phyloP scores from a whole-genome alignment of 2,113 vertebrate genomes.

The Paralichthys olivaceus region DNA sequence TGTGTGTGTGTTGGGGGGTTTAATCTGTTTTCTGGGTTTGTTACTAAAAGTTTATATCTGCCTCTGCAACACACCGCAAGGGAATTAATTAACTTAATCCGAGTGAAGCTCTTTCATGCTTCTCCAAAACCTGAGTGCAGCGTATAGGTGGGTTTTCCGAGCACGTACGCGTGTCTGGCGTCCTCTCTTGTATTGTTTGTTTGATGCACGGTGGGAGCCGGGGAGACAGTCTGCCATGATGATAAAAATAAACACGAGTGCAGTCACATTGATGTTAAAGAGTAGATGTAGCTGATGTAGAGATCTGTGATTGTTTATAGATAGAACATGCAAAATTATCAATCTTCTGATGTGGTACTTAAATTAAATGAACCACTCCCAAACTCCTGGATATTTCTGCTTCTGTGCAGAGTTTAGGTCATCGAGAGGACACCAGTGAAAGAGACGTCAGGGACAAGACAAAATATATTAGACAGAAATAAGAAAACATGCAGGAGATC shows the following conservation, averaged over 20 bases:
- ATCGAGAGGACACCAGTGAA: too few species aligned
- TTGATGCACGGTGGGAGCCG: neutral
- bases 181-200: slow-evolving; percentile 7
- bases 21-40: slow-evolving; percentile 13
- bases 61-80: neutral
- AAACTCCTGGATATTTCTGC: too few species aligned
- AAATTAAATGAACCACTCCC: too few species aligned
- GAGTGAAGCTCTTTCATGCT: slow-evolving; percentile 32
- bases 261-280: too few species aligned
- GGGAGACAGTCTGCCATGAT: neutral
- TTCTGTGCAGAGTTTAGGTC: too few species aligned
- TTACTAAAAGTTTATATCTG: slow-evolving; percentile 26
- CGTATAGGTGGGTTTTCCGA: neutral
- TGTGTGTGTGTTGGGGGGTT: neutral
- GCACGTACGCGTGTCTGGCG: neutral
- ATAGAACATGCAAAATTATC: too few species aligned
- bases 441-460: too few species aligned
- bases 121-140: slow-evolving; percentile 32
- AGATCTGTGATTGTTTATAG: too few species aligned
- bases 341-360: too few species aligned
- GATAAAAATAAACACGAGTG: neutral
- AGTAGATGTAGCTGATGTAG: too few species aligned
- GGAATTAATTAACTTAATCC: slow-evolving; percentile 57
- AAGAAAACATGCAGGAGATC: too few species aligned
- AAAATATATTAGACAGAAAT: too few species aligned